These are phyloP conservation scores for Tricholauxania praeusta DNA, from an alignment of 2,888 invertebrate species.

Conservation along the genomic window DNA sequence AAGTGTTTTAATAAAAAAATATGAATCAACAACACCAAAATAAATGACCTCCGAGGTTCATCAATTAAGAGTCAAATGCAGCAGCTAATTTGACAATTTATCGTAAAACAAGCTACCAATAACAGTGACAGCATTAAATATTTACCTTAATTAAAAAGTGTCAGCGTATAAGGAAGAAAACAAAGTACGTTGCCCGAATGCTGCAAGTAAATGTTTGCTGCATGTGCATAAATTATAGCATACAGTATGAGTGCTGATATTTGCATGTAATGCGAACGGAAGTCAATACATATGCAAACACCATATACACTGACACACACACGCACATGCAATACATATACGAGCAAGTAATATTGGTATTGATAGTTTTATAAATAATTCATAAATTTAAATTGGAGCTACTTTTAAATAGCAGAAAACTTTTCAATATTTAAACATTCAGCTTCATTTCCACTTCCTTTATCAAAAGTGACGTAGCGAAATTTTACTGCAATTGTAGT, in stretches of 20 bases:
- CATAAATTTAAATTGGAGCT: not conserved
- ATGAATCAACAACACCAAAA: no score
- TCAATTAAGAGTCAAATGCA: no score
- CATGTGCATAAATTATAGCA: constrained; percentile 24
- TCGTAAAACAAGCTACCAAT: no score
- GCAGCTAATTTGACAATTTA: no score
- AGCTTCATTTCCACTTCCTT: not conserved
- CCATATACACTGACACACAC: not conserved
- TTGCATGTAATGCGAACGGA: constrained; percentile 9
- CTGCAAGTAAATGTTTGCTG: no score
- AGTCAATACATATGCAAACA: not conserved
- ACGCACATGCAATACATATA: not conserved
- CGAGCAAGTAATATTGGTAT: no score
- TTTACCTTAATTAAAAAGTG: no score
- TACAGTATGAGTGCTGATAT: constrained; percentile 7
- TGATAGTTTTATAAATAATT: not conserved
- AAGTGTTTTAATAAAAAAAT: no score
- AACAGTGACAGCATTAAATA: no score
- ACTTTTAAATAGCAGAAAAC: not conserved
- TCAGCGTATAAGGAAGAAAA: no score
- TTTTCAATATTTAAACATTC: constrained; percentile 17
- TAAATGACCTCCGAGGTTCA: no score
- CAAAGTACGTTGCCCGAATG: no score
- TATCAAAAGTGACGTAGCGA: not conserved
- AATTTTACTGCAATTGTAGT: constrained; percentile 5